Base-by-base conservation (phyloP, 2,113 vertebrate genomes). In the Turdus rufiventris region DNA sequence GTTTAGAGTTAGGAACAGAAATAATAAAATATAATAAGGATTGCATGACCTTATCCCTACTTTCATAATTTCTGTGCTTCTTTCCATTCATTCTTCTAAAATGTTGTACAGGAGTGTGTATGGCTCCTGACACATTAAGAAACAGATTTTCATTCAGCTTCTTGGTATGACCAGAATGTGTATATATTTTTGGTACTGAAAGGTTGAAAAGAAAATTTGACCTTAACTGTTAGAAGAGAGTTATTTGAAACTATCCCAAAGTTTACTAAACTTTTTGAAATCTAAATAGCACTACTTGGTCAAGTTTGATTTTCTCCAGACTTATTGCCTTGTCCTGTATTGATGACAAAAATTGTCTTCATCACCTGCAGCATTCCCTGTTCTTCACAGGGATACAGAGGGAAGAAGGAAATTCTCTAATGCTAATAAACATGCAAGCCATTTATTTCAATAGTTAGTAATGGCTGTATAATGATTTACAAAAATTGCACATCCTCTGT, bases 371-470 rank as follows among this genome's bases (percentile, higher is more conserved):
- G 23, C 31, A 34, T 92, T 82, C 40, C 48, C 76, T 85, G 12
- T 71, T 84, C 85, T 91, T 96, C 66, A 24, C 40, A 92, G 15
- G 33, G 36, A 57, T 88, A 62, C 42, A 77, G 77, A 88, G 42
- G 24, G 50, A 48, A 94, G 78, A 63, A 83, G 89, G 83, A 88
- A 96, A 94, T 31, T 5, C 70, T 91, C 56, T 78, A 87, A 78
- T 93, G 54, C 73, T 91, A 96, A 95, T 96, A 96, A 97, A 96
- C 89, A 93, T 2, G 4, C 58, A 87, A 86, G 68, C 66, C 91
- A 86, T 95, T 96, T 91, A 94, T 91, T 88, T 96, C 77, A 96
- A 96, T 91, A 87, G 66, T 87, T 96, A 70, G 61, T 94, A 94
- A 97, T 87, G 4, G 0, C 84, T 81, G 26, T 54, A 48, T 96